phyloP scores from a whole-genome alignment of 2,797 vertebrate genomes.

The Mormyrus hasselquistii region DNA sequence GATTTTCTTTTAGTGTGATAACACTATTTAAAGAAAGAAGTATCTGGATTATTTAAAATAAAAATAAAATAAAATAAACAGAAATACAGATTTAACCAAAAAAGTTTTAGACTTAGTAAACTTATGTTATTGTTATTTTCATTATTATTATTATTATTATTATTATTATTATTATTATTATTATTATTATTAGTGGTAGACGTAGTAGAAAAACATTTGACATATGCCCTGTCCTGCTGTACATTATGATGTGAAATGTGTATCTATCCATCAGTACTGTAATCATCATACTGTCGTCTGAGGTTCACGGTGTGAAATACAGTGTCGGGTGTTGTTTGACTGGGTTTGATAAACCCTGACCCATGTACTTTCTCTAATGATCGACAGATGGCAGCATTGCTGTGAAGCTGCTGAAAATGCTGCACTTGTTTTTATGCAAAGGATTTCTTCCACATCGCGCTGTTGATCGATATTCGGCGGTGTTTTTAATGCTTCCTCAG shows the following conservation, averaged over 20 bases:
- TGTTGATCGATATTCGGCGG: conserved; percentile 3
- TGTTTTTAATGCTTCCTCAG: background rate
- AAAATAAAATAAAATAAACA: background rate
- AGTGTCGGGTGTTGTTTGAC: background rate
- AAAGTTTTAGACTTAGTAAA: background rate
- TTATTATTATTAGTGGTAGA: background rate
- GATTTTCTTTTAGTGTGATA: background rate
- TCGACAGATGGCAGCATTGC: background rate
- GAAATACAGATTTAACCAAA: background rate
- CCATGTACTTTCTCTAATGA: background rate
- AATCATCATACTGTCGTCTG: background rate
- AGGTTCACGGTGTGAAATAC: background rate
- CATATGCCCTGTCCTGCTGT: background rate
- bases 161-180: background rate
- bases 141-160: background rate
- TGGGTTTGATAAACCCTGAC: background rate
- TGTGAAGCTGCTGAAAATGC: background rate
- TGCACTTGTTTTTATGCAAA: conserved; percentile 1
- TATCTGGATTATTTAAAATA: background rate
- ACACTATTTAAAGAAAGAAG: background rate
- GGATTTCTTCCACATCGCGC: background rate
- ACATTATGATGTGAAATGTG: background rate
- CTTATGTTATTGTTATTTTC: background rate
- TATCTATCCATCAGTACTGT: background rate
- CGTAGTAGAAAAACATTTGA: background rate